phyloP scores from a whole-genome alignment of 1,140 invertebrate genomes.

The Tetramorium simillimum region DNA sequence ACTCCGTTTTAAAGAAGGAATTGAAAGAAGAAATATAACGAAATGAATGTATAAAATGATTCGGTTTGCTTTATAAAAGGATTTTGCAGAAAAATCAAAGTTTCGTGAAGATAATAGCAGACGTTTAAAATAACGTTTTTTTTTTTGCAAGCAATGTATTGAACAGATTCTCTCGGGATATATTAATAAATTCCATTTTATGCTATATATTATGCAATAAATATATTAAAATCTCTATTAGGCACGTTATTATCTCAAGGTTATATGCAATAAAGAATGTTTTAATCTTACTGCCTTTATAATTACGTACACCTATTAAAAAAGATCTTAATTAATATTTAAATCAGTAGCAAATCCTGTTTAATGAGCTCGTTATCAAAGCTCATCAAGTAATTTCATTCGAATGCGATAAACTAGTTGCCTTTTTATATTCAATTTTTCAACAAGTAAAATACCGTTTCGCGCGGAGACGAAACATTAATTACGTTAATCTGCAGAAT shows the following conservation, averaged over 20 bases:
- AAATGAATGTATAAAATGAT: conserved; percentile 1
- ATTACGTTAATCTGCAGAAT: conserved; percentile 30
- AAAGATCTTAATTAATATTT: conserved; percentile 25
- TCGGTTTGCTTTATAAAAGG: not conserved
- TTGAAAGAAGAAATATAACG: not conserved
- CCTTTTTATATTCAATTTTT: conserved; percentile 22
- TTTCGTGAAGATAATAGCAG: not conserved
- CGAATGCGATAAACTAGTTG: not conserved
- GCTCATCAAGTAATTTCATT: conserved; percentile 9
- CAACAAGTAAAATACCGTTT: not conserved
- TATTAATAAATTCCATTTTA: not conserved
- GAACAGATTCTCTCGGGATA: not conserved
- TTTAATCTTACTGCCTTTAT: not conserved
- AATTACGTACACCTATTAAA: not conserved
- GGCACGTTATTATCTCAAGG: not conserved
- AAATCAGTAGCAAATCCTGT: conserved; percentile 12
- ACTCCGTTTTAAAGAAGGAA: not conserved
- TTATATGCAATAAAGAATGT: not conserved
- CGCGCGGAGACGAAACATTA: not conserved
- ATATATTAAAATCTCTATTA: not conserved
- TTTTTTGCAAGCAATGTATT: not conserved
- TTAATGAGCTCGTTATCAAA: conserved; percentile 23
- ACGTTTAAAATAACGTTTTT: not conserved
- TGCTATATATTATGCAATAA: not conserved
- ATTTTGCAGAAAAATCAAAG: not conserved